phyloP scores from a whole-genome alignment of 2,113 vertebrate genomes.

The Todiramphus chloris region DNA sequence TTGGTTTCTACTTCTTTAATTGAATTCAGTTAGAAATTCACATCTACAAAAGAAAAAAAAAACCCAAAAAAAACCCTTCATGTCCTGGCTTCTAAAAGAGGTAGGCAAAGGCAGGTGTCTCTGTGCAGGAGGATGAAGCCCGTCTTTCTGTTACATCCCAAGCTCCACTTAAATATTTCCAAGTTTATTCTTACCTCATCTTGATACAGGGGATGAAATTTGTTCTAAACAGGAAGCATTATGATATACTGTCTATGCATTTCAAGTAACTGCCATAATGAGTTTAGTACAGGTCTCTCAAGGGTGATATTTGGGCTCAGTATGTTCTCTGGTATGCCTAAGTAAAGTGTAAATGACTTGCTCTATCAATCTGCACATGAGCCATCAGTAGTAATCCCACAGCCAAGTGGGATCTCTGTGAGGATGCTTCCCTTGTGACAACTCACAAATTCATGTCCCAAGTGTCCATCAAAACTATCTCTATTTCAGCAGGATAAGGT shows the following conservation, averaged over 20 bases:
- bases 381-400: neutral
- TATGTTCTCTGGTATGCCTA: neutral
- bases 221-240: neutral
- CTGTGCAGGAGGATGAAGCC: neutral
- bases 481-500: neutral
- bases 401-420: neutral
- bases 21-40: neutral
- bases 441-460: neutral
- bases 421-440: neutral
- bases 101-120: neutral
- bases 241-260: neutral
- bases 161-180: neutral
- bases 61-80: neutral
- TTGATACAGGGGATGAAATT: neutral
- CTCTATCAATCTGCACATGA: neutral
- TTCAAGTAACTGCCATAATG: neutral
- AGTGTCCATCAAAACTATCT: neutral
- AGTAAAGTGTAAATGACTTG: neutral
- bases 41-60: neutral
- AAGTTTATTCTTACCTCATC: neutral
- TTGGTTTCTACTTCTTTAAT: neutral
- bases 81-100: neutral
- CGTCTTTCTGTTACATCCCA: neutral
- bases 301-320: neutral
- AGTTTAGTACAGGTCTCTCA: neutral